A percentile compares a stretch with the other conserved stretches of the same genome.
phyloP scores from a whole-genome alignment of 2,888 invertebrate species.

The Nebria brevicollis region DNA sequence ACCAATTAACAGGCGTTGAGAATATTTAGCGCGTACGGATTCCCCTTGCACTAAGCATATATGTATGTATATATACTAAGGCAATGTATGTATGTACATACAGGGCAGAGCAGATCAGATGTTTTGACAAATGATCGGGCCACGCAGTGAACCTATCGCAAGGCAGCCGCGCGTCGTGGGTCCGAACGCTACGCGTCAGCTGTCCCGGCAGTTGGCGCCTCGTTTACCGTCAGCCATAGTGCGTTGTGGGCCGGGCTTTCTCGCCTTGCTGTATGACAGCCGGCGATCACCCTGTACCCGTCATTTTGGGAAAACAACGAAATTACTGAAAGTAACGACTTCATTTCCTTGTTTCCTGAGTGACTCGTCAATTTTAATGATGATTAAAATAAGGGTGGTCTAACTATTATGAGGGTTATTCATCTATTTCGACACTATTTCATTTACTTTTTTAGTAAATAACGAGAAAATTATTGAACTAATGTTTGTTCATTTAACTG shows the following conservation, averaged over 20 bases:
- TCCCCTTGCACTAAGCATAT: background rate
- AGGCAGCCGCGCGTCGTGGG: constrained; percentile 6
- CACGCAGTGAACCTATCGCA: constrained; percentile 42
- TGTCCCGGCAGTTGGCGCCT: constrained; percentile 40
- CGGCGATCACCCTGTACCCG: constrained; percentile 30
- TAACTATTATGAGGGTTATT: background rate
- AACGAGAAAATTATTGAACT: background rate
- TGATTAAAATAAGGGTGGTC: background rate
- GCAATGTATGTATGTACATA: background rate
- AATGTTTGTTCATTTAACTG: too few relatives aligned
- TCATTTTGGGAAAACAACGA: constrained; percentile 22
- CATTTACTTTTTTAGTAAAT: background rate
- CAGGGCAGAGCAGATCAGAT: background rate
- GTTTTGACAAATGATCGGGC: constrained; percentile 36
- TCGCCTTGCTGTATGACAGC: constrained; percentile 26
- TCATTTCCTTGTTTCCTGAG: constrained; percentile 16
- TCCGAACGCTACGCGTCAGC: constrained; percentile 24
- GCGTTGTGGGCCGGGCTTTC: constrained; percentile 38
- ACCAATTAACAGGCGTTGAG: constrained; percentile 37
- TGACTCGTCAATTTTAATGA: constrained; percentile 1
- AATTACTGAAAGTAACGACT: constrained; percentile 24
- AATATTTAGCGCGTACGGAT: constrained; percentile 27
- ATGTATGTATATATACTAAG: background rate
- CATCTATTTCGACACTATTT: background rate
- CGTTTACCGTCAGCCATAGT: constrained; percentile 44